Evolutionary conservation across 2,888 invertebrate genomes (phyloP), one percentile per base, ranked within the genome.

Genomic region (Microplitis deprimator): DNA sequence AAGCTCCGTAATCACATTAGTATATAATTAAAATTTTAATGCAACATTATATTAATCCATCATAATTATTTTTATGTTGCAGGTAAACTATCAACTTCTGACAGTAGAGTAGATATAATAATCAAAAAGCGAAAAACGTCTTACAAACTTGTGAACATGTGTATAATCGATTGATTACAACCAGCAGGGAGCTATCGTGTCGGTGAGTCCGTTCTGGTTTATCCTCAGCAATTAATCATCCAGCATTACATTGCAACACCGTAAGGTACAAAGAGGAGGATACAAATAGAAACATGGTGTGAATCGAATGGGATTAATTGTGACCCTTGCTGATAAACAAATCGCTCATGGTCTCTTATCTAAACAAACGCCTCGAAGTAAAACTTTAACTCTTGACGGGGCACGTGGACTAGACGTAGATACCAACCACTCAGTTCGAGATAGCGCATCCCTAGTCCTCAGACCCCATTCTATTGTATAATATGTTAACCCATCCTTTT

Each of bases 361-460:
- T 83, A 81, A 84, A 83, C 71, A 29, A 29, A 29, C 29, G 29
- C 4, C 3, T 29, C 29, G 8, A 50, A 50, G 13, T 50, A 50
- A 71, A 72, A 38, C 77, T 67, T 64, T 38, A 60, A 71, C 75
- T 75, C 68, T 72, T 77, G 41, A 7, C 68, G 59, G 69, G 29
- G 67, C 64, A 71, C 50, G 68, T 20, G 69, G 68, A 62, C 40
- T 38, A 41, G 10, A 60, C 7, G 62, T 17, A 29, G 64, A 73
- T 68, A 62, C 38, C 50, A 29, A 78, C 78, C 78, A 78, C 69
- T 77, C 78, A 20, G 20, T 20, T 72, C 77, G 77, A 83, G 83
- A 85, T 85, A 85, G 83, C 80, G 80, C 78, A 73, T 74, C 75
- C 75, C 73, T 50, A 20, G 72, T 65, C 16, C 73, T 61, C 74